phyloP scores from a whole-genome alignment of 35 echinoderm and acorn worm species.

The Nesometra sesokonis region DNA sequence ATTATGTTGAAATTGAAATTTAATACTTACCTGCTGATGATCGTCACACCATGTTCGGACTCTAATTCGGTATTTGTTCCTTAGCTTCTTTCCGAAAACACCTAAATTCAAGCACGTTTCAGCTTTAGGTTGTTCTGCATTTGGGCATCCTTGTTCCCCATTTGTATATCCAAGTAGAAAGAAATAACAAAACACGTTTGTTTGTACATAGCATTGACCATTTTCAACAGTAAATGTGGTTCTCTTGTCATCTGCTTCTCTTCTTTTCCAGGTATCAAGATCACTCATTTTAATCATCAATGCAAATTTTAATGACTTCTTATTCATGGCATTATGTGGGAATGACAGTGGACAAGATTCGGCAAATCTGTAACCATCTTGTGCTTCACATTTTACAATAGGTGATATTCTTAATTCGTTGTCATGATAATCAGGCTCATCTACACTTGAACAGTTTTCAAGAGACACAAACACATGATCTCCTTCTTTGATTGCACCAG shows the following conservation, averaged over 20 bases:
- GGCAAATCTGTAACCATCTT: background rate
- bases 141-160: too few species aligned
- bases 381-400: background rate
- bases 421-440: background rate
- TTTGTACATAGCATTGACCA: background rate
- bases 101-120: background rate
- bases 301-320: background rate
- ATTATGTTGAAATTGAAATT: too few species aligned
- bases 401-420: background rate
- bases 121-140: too few species aligned
- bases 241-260: background rate
- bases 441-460: background rate
- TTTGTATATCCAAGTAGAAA: background rate
- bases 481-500: background rate
- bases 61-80: background rate
- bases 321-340: background rate
- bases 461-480: background rate
- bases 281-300: background rate
- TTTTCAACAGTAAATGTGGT: background rate
- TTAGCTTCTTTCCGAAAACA: background rate
- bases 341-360: background rate
- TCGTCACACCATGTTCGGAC: background rate
- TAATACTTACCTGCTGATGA: too few species aligned
- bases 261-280: background rate
- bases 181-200: background rate